Conservation (phyloP, 1,140 invertebrate species). For the Drosophila kurseongensis region DNA sequence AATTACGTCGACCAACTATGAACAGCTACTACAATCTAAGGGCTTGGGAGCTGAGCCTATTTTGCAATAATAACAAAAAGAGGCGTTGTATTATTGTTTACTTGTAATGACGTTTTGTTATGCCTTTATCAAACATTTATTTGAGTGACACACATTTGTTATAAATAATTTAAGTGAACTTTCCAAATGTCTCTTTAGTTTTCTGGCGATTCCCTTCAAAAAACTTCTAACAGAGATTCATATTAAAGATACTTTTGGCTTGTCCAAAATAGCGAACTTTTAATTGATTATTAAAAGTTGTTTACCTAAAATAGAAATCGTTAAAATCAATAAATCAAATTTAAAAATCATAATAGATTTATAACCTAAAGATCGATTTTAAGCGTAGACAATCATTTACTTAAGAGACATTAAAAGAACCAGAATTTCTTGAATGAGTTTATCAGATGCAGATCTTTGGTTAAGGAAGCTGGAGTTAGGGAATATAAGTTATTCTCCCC, state of each 20-base stretch:
- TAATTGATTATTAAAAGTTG: no score
- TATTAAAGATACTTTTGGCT: no score
- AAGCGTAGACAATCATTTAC: no score
- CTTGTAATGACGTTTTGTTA: not conserved
- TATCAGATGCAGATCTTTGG: not conserved
- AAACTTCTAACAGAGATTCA: no score
- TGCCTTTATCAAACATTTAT: not conserved
- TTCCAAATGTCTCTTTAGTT: not conserved
- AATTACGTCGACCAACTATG: slow-evolving; percentile 3
- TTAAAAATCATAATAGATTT: no score
- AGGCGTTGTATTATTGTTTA: not conserved
- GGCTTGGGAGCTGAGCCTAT: no score
- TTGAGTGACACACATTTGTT: not conserved
- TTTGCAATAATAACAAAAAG: not conserved
- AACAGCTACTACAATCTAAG: not conserved
- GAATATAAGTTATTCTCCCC: slow-evolving; percentile 20
- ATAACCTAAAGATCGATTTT: no score
- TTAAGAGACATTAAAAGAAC: no score
- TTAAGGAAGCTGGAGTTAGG: not conserved
- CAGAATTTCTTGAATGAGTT: not conserved
- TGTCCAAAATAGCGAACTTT: no score
- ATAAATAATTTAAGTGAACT: not conserved
- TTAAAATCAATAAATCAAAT: no score
- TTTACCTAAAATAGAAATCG: no score
- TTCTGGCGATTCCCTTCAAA: no score